phyloP scores from a whole-genome alignment of 2,888 invertebrate genomes.

The Calameuta idolon region DNA sequence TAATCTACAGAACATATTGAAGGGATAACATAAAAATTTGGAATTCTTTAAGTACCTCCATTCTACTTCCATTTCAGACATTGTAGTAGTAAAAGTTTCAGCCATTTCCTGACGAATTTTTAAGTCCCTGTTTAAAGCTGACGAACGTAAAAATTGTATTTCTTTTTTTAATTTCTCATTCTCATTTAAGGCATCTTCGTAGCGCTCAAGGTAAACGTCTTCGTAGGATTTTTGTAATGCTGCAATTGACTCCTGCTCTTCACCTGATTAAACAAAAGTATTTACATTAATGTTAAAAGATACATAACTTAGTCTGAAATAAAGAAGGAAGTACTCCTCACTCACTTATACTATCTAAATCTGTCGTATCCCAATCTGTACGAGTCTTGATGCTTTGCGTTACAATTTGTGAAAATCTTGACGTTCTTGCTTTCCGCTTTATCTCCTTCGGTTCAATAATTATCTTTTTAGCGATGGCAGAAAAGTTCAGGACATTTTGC shows the following conservation, averaged over 20 bases:
- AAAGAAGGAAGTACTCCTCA: neutral
- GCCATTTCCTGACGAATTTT: constrained; percentile 58
- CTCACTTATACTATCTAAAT: constrained; percentile 30
- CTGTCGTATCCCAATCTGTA: constrained; percentile 57
- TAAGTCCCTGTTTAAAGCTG: constrained; percentile 49
- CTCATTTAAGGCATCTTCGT: constrained; percentile 49
- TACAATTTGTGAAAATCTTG: constrained; percentile 58
- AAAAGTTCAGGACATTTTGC: constrained; percentile 85
- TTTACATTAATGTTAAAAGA: neutral
- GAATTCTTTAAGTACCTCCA: constrained; percentile 45
- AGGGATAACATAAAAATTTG: neutral
- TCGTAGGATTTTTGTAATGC: neutral
- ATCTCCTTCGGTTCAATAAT: constrained; percentile 48
- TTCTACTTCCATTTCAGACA: constrained; percentile 52
- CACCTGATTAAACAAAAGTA: neutral
- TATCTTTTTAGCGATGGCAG: constrained; percentile 83
- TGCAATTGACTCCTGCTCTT: constrained; percentile 16
- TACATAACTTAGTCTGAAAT: constrained; percentile 5
- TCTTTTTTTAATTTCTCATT: constrained; percentile 54
- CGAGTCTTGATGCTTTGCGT: constrained; percentile 49
- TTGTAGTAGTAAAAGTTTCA: constrained; percentile 50
- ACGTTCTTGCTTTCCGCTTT: constrained; percentile 38
- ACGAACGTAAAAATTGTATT: constrained; percentile 44
- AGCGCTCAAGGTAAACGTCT: constrained; percentile 41
- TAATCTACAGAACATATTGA: too few species aligned